phyloP scores from a whole-genome alignment of 2,888 invertebrate genomes.

The Tachina lurida region DNA sequence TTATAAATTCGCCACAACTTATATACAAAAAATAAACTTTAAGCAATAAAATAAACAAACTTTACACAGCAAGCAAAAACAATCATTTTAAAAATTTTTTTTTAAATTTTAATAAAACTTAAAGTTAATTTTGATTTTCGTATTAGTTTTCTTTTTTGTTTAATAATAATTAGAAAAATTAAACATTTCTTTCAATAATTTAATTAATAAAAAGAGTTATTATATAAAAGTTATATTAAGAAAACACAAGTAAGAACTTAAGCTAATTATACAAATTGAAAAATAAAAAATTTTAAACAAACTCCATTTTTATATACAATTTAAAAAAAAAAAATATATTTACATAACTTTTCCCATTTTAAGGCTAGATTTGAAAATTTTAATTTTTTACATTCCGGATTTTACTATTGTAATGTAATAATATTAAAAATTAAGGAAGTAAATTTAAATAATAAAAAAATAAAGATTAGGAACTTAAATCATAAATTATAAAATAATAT shows the following conservation, averaged over 20 bases:
- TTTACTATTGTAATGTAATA: neutral
- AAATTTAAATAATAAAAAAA: constrained; percentile 3
- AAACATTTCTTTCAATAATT: constrained; percentile 47
- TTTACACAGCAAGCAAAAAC: constrained; percentile 69
- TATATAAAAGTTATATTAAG: constrained; percentile 43
- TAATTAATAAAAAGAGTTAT: constrained; percentile 55
- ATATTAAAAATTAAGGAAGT: neutral
- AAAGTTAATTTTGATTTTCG: constrained; percentile 82
- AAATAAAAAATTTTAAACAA: too few relatives aligned
- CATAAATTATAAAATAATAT: constrained; percentile 63
- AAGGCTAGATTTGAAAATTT: constrained; percentile 28
- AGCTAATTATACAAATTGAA: neutral
- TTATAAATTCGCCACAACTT: constrained; percentile 21
- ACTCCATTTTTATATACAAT: constrained; percentile 21
- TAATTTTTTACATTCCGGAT: constrained; percentile 50
- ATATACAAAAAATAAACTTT: constrained; percentile 6
- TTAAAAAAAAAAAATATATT: neutral
- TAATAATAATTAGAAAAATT: constrained; percentile 38
- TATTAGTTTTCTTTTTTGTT: constrained; percentile 1
- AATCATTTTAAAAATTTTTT: constrained; percentile 60
- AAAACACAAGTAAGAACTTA: constrained; percentile 62
- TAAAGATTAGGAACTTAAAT: constrained; percentile 19
- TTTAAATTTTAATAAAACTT: constrained; percentile 75
- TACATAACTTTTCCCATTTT: neutral
- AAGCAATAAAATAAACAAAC: constrained; percentile 40